Conservation (phyloP, 1,140 invertebrate genomes). For the Marisa cornuarietis region DNA sequence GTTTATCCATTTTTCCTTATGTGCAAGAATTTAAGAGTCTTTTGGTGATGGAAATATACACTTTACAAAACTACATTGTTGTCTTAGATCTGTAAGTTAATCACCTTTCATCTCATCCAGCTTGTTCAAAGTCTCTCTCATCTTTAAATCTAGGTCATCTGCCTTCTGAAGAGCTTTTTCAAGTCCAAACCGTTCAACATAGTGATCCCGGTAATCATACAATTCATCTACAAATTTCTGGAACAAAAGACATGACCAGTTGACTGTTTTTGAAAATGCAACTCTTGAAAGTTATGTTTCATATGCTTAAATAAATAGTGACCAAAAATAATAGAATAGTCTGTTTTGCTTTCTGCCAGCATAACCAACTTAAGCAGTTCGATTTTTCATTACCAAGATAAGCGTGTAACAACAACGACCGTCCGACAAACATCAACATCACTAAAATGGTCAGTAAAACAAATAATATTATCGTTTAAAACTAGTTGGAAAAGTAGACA, state of each 20-base stretch:
- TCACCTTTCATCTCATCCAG: slow-evolving; percentile 78
- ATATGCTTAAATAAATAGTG: background rate
- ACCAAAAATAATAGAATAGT: background rate
- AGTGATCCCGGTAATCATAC: slow-evolving; percentile 79
- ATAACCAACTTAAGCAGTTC: background rate
- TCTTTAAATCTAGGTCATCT: slow-evolving; percentile 74
- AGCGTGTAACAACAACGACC: background rate
- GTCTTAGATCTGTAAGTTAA: no score
- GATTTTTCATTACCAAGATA: background rate
- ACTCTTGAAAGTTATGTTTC: background rate
- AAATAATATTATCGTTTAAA: background rate
- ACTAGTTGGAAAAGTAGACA: background rate
- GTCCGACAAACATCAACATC: no score
- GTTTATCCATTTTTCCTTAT: no score
- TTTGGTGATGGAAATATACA: no score
- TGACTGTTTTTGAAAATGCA: background rate
- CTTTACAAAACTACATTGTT: no score
- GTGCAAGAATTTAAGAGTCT: no score
- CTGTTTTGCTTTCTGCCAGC: background rate
- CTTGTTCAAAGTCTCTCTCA: slow-evolving; percentile 73
- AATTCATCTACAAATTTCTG: slow-evolving; percentile 75
- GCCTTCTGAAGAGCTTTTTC: slow-evolving; percentile 76
- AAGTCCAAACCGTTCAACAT: slow-evolving; percentile 79
- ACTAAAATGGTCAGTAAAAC: no score
- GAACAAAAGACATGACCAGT: slow-evolving; percentile 45